Conservation (phyloP, 2,888 invertebrate species). For the Saturnia japonica region DNA sequence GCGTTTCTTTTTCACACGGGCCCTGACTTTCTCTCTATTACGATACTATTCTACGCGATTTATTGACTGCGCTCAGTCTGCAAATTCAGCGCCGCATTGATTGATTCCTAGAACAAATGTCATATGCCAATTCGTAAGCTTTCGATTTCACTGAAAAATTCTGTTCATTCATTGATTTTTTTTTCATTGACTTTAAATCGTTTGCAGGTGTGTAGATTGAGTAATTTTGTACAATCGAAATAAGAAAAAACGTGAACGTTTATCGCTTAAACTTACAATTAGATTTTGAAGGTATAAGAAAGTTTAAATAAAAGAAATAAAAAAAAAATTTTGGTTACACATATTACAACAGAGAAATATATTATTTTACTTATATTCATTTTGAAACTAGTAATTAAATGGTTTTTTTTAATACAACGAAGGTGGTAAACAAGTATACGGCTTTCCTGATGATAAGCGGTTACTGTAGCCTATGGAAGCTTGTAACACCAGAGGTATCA, state of each 20-base stretch:
- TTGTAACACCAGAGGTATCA: too few relatives aligned
- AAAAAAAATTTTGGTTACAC: neutral
- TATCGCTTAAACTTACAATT: neutral
- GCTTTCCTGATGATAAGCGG: too few relatives aligned
- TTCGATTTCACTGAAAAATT: conserved; percentile 8
- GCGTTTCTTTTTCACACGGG: conserved; percentile 66
- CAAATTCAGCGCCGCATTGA: conserved; percentile 24
- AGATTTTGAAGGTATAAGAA: neutral
- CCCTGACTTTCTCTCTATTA: conserved; percentile 58
- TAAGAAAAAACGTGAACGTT: neutral
- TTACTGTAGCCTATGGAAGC: too few relatives aligned
- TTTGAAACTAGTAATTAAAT: neutral
- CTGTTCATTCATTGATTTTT: conserved; percentile 3
- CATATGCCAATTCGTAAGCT: conserved; percentile 1
- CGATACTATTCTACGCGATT: conserved; percentile 62
- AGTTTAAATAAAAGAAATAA: too few relatives aligned
- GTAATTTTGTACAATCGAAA: neutral
- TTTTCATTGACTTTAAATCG: neutral
- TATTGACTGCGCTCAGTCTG: conserved; percentile 44
- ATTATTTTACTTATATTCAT: neutral
- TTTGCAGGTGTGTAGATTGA: conserved; percentile 1
- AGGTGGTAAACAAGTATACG: too few relatives aligned
- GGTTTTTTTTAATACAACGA: too few relatives aligned
- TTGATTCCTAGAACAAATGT: conserved; percentile 28
- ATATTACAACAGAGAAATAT: neutral